Conservation (phyloP, 2,888 invertebrate genomes). For the Lamproptera curius region DNA sequence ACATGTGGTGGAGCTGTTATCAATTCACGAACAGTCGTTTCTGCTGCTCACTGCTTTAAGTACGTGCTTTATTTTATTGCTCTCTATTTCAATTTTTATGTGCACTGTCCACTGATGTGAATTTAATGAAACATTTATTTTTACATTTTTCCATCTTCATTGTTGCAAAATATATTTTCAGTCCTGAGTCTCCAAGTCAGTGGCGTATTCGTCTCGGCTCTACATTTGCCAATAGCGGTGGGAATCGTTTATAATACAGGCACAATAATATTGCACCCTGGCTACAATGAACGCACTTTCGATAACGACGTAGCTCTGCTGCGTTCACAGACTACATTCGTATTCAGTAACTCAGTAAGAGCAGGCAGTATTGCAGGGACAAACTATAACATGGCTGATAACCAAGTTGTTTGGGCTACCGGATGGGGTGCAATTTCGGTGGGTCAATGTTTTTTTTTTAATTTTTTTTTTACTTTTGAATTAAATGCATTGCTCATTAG, state of each 20-base stretch:
- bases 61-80: neutral
- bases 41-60: neutral
- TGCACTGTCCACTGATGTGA: no score
- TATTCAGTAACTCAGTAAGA: constrained; percentile 28
- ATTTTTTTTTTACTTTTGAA: neutral
- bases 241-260: constrained; percentile 28
- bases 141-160: no score
- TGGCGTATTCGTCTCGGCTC: constrained; percentile 41
- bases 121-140: no score
- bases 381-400: constrained; percentile 34
- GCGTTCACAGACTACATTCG: constrained; percentile 28
- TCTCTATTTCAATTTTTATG: no score
- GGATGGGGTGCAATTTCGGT: constrained; percentile 43
- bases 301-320: constrained; percentile 45
- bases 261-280: constrained; percentile 31
- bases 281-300: constrained; percentile 24
- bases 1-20: neutral
- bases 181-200: constrained; percentile 9
- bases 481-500: neutral
- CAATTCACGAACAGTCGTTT: neutral
- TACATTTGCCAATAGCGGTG: constrained; percentile 37
- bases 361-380: constrained; percentile 33
- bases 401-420: constrained; percentile 38
- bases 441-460: neutral
- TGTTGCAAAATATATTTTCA: neutral